Evolutionary conservation across 2,888 invertebrate species (phyloP), one percentile per base, ranked within the genome.

Genomic region (Himalopsyche tibetana): DNA sequence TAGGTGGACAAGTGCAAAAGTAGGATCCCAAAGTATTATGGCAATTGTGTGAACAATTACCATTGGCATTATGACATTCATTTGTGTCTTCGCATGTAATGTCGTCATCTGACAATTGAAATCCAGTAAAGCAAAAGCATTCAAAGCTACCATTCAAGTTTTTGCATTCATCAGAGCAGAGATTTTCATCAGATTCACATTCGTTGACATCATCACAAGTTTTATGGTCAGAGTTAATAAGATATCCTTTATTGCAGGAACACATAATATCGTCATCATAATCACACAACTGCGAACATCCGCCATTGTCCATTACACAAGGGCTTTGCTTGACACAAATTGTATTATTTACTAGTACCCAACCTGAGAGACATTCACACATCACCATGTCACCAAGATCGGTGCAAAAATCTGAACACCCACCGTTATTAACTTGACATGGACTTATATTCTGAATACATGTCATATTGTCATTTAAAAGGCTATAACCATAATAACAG

Each of bases 291-390:
- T 94, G 92, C 0, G 93, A 92, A 87, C 95, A 95, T n/a, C 92
- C 93, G 69, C 91, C 92, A 84, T 92, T 93, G 28, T 89, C 88
- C 1, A 89, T 86, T 19, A 91, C 89, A 88, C 94, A 94, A 88
- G 94, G 94, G 89, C 95, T 93, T 9, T 94, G 91, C 90, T 94
- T 93, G 51, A 90, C 90, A 88, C 93, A 93, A 56, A 89, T 89
- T n/a, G 89, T 89, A 81, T 90, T 90, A 84, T 92, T 91, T 15
- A 90, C 89, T 11, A 94, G 89, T 17, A 91, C 89, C 88, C 92
- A 94, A 5, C 93, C 95, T 3, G 90, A 87, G 15, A 93, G 93
- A 89, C 95, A 95, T n/a, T 91, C 90, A 89, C 95, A 95, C 51
- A 90, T 89, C 42, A 90, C 91, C 51, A 90, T 90, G 5, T 90